Conservation (phyloP, 2,113 vertebrate species). For the Phycodurus eques region DNA sequence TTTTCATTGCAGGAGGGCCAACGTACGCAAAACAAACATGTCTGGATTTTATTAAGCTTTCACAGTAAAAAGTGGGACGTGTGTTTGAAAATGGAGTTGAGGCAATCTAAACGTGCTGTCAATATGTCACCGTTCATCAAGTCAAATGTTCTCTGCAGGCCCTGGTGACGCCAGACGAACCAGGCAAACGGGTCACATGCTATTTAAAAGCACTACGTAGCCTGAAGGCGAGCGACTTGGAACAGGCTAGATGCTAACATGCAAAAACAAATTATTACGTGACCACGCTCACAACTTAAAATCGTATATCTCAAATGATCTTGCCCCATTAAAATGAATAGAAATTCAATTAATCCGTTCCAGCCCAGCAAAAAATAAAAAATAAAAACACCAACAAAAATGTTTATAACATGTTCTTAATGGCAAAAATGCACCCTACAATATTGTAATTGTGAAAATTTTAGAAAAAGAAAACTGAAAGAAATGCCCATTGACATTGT, state of each 20-base stretch:
- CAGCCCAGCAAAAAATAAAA: no score
- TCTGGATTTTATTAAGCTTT: neutral
- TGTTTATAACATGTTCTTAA: no score
- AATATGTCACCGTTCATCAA: conserved; percentile 33
- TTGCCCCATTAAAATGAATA: no score
- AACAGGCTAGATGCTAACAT: neutral
- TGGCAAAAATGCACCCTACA: no score
- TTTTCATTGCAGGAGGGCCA: conserved; percentile 22
- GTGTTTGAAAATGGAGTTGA: conserved; percentile 11
- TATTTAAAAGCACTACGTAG: neutral
- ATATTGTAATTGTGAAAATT: no score
- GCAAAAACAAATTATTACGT: no score
- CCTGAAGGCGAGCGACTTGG: neutral
- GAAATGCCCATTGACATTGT: no score
- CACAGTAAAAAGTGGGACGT: conserved; percentile 1
- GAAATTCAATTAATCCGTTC: no score
- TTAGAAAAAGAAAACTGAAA: no score
- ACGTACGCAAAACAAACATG: conserved; percentile 4
- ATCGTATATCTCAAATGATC: no score
- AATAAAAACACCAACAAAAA: no score
- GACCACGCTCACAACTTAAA: no score
- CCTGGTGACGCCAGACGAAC: conserved; percentile 21
- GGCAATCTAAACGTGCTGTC: conserved; percentile 21
- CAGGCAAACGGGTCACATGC: conserved; percentile 23
- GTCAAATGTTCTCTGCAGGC: conserved; percentile 14